These are phyloP conservation scores for Orientallactaga bullata DNA, from an alignment of 2,113 vertebrate species.

Conservation along the genomic window DNA sequence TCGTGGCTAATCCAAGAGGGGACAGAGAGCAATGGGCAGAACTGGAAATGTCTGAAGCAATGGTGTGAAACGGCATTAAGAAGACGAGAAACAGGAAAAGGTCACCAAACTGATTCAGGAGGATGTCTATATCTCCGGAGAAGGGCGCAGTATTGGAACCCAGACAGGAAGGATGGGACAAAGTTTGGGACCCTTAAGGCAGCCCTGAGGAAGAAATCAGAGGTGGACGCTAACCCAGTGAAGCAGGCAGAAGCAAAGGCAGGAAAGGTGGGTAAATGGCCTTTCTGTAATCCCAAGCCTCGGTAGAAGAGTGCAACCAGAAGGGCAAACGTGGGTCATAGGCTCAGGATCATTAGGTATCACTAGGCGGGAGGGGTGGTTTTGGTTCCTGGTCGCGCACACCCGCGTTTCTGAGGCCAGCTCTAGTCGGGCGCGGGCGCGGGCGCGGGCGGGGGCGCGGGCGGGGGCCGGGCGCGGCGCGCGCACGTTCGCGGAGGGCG, in stretches of 20 bases:
- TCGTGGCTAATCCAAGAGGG: background rate
- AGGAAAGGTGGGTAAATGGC: background rate
- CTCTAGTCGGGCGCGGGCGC: background rate
- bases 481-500: background rate
- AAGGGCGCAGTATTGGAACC: background rate
- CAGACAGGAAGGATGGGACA: background rate
- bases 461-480: conserved; percentile 30
- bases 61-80: background rate
- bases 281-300: background rate
- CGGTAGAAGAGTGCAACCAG: background rate
- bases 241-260: background rate
- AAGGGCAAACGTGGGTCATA: background rate
- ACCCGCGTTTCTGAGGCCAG: background rate
- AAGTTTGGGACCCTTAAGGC: background rate
- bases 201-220: background rate
- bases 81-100: background rate
- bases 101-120: background rate
- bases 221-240: background rate
- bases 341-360: background rate
- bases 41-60: background rate
- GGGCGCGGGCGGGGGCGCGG: background rate
- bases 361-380: background rate
- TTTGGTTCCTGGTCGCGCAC: background rate
- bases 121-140: background rate
- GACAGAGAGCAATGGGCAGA: background rate